phyloP scores from a whole-genome alignment of 2,113 vertebrate species.

The Bubo blakistoni region DNA sequence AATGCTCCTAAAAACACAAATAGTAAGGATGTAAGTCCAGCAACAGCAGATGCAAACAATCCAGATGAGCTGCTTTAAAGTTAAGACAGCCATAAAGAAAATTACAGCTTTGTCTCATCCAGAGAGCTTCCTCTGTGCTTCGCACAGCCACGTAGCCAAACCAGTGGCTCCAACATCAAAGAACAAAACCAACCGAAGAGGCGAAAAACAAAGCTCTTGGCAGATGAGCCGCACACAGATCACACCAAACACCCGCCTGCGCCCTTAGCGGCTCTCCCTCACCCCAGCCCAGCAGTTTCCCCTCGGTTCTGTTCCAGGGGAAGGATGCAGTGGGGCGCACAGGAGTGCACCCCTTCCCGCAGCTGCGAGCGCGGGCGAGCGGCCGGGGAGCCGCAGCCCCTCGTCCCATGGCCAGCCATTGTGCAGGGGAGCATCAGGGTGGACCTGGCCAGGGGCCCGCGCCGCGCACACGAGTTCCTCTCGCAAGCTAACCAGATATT shows the following conservation, averaged over 20 bases:
- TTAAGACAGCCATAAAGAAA: background rate
- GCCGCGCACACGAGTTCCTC: background rate
- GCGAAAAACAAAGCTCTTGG: background rate
- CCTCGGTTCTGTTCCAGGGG: background rate
- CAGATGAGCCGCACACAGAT: background rate
- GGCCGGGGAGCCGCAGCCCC: background rate
- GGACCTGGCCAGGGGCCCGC: background rate
- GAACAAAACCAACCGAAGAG: background rate
- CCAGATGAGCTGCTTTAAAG: background rate
- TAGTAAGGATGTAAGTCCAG: background rate
- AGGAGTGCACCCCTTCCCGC: rapidly evolving
- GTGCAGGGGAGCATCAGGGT: background rate
- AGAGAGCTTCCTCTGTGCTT: background rate
- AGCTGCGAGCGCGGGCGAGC: background rate
- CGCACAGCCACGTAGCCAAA: rapidly evolving
- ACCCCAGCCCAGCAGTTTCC: too few relatives aligned
- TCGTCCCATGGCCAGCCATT: background rate
- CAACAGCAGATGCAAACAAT: background rate
- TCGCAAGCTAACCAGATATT: slow-evolving; percentile 2
- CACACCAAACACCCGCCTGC: background rate
- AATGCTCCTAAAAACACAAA: background rate
- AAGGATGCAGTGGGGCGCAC: rapidly evolving
- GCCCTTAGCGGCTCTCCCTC: rapidly evolving
- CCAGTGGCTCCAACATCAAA: background rate
- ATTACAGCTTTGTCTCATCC: background rate